Percentiles rank a stretch among this genome's conserved stretches.
Conservation (phyloP, 2,797 vertebrate genomes). For the Coilia nasus region DNA sequence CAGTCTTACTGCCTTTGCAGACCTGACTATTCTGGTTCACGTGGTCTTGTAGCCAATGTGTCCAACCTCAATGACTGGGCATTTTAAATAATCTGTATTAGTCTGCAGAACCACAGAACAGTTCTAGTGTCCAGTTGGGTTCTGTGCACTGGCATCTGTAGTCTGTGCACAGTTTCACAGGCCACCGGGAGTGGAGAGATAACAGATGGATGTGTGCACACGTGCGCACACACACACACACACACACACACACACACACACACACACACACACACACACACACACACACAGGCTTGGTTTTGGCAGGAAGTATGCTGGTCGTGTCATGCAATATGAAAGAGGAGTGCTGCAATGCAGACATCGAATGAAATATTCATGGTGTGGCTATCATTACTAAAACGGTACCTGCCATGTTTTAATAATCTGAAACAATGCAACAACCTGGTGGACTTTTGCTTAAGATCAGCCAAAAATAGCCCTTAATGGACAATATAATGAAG, state of each 20-base stretch:
- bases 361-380: neutral
- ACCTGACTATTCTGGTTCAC: neutral
- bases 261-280: slow-evolving; percentile 19
- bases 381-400: neutral
- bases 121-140: neutral
- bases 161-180: neutral
- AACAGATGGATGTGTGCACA: neutral
- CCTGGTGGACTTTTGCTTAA: neutral
- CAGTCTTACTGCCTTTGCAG: neutral
- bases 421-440: neutral
- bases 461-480: neutral
- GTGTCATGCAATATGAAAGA: neutral
- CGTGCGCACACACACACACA: neutral
- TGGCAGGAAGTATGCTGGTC: slow-evolving; percentile 14
- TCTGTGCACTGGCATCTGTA: neutral
- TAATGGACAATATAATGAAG: slow-evolving; percentile 7
- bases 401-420: neutral
- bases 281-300: neutral
- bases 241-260: neutral
- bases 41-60: neutral
- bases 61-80: neutral
- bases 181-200: neutral
- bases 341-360: no score
- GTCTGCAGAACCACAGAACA: neutral
- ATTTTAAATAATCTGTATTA: neutral